A percentile compares a stretch with the other conserved stretches of the same genome.
phyloP scores from a whole-genome alignment of 2,797 vertebrate species.

The Myotis daubentonii region DNA sequence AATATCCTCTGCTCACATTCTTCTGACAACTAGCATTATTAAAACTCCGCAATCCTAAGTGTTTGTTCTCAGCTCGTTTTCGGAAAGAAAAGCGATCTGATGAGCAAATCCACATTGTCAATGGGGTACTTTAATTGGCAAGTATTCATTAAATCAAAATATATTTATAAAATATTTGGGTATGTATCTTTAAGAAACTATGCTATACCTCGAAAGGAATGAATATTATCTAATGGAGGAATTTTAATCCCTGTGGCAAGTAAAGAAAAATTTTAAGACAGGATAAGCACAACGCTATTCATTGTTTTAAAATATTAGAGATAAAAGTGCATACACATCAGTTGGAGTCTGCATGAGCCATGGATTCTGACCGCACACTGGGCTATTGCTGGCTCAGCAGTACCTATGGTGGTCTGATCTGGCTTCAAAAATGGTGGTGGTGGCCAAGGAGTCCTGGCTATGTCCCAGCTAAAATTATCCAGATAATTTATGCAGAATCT shows the following conservation, averaged over 20 bases:
- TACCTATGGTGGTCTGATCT: not conserved
- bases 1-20: not conserved
- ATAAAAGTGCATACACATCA: not conserved
- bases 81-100: not conserved
- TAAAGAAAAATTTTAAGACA: not conserved
- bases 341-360: not conserved
- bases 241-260: not conserved
- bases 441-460: not conserved
- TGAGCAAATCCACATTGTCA: not conserved
- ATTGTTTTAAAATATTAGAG: not conserved
- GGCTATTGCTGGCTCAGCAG: not conserved
- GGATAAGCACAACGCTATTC: not conserved
- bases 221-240: not conserved
- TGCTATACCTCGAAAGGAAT: not conserved
- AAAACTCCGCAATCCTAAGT: not conserved
- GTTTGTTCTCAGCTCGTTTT: constrained; percentile 22
- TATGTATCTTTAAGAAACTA: constrained; percentile 6
- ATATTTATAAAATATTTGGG: not conserved
- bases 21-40: not conserved
- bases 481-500: not conserved
- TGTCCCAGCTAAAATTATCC: not conserved
- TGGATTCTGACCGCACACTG: not conserved
- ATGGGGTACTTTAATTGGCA: not conserved
- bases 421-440: not conserved
- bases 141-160: constrained; percentile 30